Evolutionary conservation across 2,888 invertebrate species (phyloP).

Genomic region (Doris montereyensis): DNA sequence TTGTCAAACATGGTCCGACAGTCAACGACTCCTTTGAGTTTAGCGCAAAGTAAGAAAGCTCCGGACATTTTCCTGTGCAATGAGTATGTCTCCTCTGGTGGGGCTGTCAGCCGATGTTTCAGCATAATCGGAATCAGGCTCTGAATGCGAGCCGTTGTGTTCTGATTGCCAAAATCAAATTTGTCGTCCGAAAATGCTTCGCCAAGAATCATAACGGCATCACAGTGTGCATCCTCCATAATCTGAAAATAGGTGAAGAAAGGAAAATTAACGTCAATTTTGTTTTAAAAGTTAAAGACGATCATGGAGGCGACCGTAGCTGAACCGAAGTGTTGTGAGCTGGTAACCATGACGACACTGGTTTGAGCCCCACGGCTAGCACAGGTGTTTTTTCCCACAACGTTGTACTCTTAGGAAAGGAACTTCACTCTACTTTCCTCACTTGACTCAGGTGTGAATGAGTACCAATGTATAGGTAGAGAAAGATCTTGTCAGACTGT

Average conservation of each 20-base stretch:
- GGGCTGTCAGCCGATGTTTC: conserved; percentile 92
- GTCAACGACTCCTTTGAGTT: conserved; percentile 85
- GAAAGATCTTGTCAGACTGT: too few relatives aligned
- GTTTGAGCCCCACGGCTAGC: too few relatives aligned
- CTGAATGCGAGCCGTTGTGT: conserved; percentile 86
- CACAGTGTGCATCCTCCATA: conserved; percentile 97
- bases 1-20: conserved; percentile 88
- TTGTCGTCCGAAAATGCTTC: conserved; percentile 88
- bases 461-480: too few relatives aligned
- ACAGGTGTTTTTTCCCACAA: too few relatives aligned
- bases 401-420: too few relatives aligned
- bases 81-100: conserved; percentile 98
- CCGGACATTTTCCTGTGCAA: conserved; percentile 97
- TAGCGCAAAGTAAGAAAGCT: conserved; percentile 91
- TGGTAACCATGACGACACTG: too few relatives aligned
- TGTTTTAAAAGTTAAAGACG: too few relatives aligned
- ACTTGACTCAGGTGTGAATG: too few relatives aligned
- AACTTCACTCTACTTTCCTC: too few relatives aligned
- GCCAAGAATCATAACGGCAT: conserved; percentile 97
- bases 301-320: too few relatives aligned
- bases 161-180: conserved; percentile 93
- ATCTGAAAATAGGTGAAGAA: conserved; percentile 74
- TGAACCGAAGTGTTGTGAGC: too few relatives aligned
- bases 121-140: conserved; percentile 91
- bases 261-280: too few relatives aligned